Conservation (phyloP, 2,113 vertebrate genomes). For the Sprattus sprattus region DNA sequence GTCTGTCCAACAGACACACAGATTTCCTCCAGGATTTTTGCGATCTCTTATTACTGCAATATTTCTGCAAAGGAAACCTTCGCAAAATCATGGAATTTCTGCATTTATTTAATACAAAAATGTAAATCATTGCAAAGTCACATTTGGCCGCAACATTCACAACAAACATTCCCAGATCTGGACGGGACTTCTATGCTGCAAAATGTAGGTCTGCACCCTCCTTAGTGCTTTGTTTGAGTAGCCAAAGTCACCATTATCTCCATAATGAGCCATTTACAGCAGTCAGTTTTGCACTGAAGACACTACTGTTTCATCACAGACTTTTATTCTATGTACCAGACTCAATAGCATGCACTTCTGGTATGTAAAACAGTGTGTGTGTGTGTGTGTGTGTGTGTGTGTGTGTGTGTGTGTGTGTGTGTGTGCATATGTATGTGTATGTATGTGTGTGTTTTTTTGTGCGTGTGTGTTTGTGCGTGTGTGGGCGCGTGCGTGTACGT, state of each 20-base stretch:
- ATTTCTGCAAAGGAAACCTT: background rate
- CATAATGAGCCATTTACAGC: background rate
- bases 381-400: background rate
- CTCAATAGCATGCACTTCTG: background rate
- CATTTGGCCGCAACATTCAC: background rate
- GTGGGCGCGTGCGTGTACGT: slow-evolving; percentile 25
- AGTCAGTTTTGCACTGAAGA: background rate
- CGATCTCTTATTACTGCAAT: too few relatives aligned
- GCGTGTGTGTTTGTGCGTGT: background rate
- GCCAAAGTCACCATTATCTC: background rate
- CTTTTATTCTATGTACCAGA: background rate
- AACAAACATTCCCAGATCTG: background rate
- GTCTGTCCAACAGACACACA: background rate
- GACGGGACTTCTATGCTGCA: background rate
- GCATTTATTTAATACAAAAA: too few relatives aligned
- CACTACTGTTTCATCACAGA: background rate
- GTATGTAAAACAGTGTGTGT: slow-evolving; percentile 27
- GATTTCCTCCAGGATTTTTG: background rate
- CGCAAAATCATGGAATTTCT: too few relatives aligned
- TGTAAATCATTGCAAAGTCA: background rate
- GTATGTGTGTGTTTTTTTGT: background rate
- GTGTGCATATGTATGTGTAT: slow-evolving; percentile 10
- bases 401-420: background rate
- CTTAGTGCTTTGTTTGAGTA: background rate
- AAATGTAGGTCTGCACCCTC: background rate